phyloP scores from a whole-genome alignment of 2,113 vertebrate species.

The Cyprinodon variegatus region DNA sequence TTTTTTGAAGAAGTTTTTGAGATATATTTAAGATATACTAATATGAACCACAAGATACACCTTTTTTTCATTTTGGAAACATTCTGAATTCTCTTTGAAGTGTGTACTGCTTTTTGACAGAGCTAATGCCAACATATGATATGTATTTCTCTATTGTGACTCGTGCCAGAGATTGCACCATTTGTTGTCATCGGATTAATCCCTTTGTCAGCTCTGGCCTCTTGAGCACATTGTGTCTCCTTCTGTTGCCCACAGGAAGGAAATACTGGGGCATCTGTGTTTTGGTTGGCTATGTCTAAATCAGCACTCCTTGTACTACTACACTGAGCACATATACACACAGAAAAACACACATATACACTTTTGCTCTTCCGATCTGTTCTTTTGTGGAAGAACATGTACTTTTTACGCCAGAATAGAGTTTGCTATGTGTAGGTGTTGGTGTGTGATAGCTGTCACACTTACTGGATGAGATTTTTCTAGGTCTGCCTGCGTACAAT shows the following conservation, averaged over 20 bases:
- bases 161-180: constrained; percentile 68
- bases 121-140: constrained; percentile 65
- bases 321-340: constrained; percentile 41
- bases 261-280: constrained; percentile 77
- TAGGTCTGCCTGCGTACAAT: constrained; percentile 60
- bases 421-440: constrained; percentile 62
- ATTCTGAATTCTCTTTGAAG: constrained; percentile 25
- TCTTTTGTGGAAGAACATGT: constrained; percentile 71
- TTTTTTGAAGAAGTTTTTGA: neutral
- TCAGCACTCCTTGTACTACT: constrained; percentile 76
- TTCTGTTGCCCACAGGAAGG: constrained; percentile 81
- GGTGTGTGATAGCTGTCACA: constrained; percentile 65
- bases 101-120: constrained; percentile 39
- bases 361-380: constrained; percentile 37
- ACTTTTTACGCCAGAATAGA: constrained; percentile 65
- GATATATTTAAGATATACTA: neutral
- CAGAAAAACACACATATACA: constrained; percentile 12
- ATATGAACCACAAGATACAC: constrained; percentile 3
- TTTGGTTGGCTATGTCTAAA: constrained; percentile 80
- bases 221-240: constrained; percentile 79
- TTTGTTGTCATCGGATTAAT: constrained; percentile 77
- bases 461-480: constrained; percentile 52
- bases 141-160: constrained; percentile 62
- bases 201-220: constrained; percentile 77
- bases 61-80: constrained; percentile 9